Evolutionary conservation across 2,888 invertebrate species (phyloP), one percentile per base, ranked within the genome.

Genomic region (Tetragonisca angustula): DNA sequence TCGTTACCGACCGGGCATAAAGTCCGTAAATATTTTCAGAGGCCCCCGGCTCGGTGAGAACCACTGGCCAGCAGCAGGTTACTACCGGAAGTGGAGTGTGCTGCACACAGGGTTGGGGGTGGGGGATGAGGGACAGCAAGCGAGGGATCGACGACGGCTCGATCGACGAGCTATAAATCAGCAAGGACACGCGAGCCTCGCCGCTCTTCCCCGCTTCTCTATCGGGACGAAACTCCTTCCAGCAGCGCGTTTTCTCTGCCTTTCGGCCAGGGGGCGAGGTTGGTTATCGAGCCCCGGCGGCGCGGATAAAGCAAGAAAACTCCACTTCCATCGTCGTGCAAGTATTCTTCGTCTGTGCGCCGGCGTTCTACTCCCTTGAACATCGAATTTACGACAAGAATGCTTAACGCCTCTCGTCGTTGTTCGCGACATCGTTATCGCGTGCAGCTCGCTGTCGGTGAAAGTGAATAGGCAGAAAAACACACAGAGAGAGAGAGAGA

Each of bases 141-240:
- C 0, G 43, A 32, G 32, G 49, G 82, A 64, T 68, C 65, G 64
- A 70, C 76, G 76, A 69, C 76, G 71, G 86, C 74, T 83, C 85
- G 85, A 90, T 89, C 88, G 88, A 83, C 81, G 84, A 43, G 83
- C 83, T 89, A 89, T 89, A 89, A 90, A 90, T 90, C 90, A 88
- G 81, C 83, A 87, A 83, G 85, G 87, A 87, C 87, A 87, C 87
- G 91, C 89, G 88, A 88, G 89, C 89, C 88, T 90, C 81, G 85
- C 81, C 76, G 73, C 76, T 79, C 85, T 83, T 82, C 79, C 83
- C 82, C 27, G 77, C 82, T 69, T 85, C 86, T 80, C 86, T 80
- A 80, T 83, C 88, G 77, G 84, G 83, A 87, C 87, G 70, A 54
- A 86, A 82, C 88, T 85, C 85, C 79, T 89, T 89, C 83, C 88